Percentiles rank a stretch among this genome's conserved stretches.
These are phyloP conservation scores for Eucera pruinosa DNA, from an alignment of 2,888 invertebrate genomes.

Conservation along the genomic window DNA sequence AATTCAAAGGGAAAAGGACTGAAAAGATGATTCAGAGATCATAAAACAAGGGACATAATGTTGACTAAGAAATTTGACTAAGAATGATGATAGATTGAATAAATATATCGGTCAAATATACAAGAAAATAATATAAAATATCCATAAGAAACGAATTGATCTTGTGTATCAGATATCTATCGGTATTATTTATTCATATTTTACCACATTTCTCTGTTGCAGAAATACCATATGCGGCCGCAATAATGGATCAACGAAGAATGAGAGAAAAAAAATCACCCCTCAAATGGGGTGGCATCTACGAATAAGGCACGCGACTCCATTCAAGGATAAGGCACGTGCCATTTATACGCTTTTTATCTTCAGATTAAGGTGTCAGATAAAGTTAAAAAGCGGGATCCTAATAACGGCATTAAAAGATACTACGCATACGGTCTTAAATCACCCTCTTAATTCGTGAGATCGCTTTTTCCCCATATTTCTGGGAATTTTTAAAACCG, in stretches of 20 bases:
- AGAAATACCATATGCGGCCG: conserved; percentile 48
- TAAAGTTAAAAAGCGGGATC: conserved; percentile 47
- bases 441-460: not conserved
- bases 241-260: conserved; percentile 52
- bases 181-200: conserved; percentile 19
- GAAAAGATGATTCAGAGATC: too few relatives aligned
- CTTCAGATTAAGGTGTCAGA: conserved; percentile 59
- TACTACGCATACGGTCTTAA: conserved; percentile 19
- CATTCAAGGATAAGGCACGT: conserved; percentile 57
- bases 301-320: conserved; percentile 63
- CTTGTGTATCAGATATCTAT: not conserved
- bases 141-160: too few relatives aligned
- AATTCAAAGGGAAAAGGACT: too few relatives aligned
- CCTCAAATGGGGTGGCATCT: conserved; percentile 45
- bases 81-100: too few relatives aligned
- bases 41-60: too few relatives aligned
- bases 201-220: not conserved
- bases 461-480: too few relatives aligned
- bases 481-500: too few relatives aligned
- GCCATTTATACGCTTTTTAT: conserved; percentile 66
- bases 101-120: too few relatives aligned
- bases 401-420: conserved; percentile 58
- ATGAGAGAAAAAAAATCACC: conserved; percentile 48
- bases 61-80: too few relatives aligned
- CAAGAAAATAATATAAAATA: too few relatives aligned